Percentiles rank a stretch among this genome's conserved stretches.
Evolutionary conservation across 2,797 vertebrate species (phyloP).

Genomic region (Sebastolobus alascanus): DNA sequence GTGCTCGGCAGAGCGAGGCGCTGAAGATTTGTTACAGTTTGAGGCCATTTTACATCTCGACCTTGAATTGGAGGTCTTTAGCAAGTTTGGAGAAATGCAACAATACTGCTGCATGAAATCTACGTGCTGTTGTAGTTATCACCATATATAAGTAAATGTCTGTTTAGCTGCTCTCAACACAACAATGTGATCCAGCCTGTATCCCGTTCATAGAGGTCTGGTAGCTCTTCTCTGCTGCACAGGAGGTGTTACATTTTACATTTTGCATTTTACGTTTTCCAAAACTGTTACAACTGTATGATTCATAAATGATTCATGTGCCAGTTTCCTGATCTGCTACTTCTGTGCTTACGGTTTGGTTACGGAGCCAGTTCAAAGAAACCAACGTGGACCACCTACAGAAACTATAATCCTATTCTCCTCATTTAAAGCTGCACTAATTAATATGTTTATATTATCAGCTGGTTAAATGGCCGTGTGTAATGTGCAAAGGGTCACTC

Average conservation of each 20-base stretch:
- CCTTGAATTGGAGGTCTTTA: conserved; percentile 45
- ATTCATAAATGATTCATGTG: background rate
- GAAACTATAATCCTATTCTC: background rate
- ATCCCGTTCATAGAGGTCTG: background rate
- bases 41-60: conserved; percentile 34
- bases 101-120: conserved; percentile 1
- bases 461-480: background rate
- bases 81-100: conserved; percentile 5
- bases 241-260: background rate
- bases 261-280: background rate
- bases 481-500: background rate
- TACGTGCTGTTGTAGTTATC: background rate
- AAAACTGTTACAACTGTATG: background rate
- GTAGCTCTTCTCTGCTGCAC: background rate
- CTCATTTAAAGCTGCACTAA: background rate
- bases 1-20: conserved; percentile 28
- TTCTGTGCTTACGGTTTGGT: background rate
- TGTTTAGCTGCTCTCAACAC: conserved; percentile 1
- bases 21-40: conserved; percentile 57
- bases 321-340: background rate
- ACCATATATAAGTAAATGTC: background rate
- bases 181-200: background rate
- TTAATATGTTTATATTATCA: background rate
- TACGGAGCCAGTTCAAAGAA: background rate
- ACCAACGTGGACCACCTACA: background rate